Base-by-base conservation (phyloP, 2,797 vertebrate species). In the Cossypha polioptera region DNA sequence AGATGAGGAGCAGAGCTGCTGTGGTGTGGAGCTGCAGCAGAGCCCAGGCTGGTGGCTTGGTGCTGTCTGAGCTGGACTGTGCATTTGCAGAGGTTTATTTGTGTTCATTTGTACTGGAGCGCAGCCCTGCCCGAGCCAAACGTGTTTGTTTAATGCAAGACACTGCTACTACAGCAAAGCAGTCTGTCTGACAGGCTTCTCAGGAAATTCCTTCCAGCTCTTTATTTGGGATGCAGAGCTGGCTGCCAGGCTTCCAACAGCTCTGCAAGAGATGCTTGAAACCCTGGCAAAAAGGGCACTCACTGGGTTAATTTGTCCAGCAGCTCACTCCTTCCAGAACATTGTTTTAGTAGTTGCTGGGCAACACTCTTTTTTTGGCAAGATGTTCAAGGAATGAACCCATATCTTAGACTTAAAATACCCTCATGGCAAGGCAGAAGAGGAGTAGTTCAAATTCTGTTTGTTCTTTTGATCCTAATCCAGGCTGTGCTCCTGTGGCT, bases 291-390 rank as follows among this genome's bases (percentile, higher is more conserved):
- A 62, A 74, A 53, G 95, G 83, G 76, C 69, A 33, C 48, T 91
- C 51, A 71, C 65, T 55, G 86, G 92, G 82, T 94, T 95, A 94
- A 93, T 75, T 69, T 88, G 91, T 92, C 94, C 93, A 18, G 81
- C 87, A 75, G 86, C 85, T 40, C 40, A 67, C 78, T 96, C 88
- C 67, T 95, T 94, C 62, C 93, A 54, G 75, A 82, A 93, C 53
- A 55, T 92, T 97, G 95, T 96, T 97, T 95, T 95, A 90, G 77
- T 73, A 89, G 96, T 97, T 98, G 97, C 97, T 93, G 95, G 86
- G 98, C 96, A 97, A 97, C 96, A 48, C 57, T 92, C 89, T 91
- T 79, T 92, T 95, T 97, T 97, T 96, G 91, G 95, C 90, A 96
- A 95, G 90, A 87, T 53, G 88, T 91, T 67, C 86, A 94, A 97